These are phyloP conservation scores for Aegypius monachus DNA, from an alignment of 2,113 vertebrate species.

Conservation along the genomic window DNA sequence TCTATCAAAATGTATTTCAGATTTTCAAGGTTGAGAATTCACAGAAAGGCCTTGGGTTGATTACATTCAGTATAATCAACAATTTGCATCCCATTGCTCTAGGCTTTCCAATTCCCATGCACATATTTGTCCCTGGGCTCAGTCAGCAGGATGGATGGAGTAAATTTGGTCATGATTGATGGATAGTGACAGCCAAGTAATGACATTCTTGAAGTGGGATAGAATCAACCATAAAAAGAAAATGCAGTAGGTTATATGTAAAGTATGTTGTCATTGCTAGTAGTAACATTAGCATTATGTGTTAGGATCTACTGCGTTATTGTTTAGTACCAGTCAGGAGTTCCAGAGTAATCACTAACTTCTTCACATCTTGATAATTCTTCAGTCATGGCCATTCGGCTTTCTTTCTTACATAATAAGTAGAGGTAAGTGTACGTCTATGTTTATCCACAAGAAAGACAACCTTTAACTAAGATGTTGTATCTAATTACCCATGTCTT, in stretches of 20 bases:
- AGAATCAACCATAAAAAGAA: neutral
- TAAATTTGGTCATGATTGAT: neutral
- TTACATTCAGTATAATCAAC: neutral
- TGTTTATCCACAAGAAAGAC: neutral
- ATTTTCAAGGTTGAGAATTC: neutral
- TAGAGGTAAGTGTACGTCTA: accelerated
- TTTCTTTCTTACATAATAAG: neutral
- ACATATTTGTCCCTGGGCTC: neutral
- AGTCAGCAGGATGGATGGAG: neutral
- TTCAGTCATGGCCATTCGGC: neutral
- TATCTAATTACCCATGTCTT: neutral
- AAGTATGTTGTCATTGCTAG: neutral
- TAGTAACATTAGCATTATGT: neutral
- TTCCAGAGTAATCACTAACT: neutral
- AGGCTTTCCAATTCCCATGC: neutral
- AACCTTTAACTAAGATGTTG: neutral
- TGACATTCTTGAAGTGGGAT: neutral
- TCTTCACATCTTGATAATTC: neutral
- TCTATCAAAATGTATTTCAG: neutral
- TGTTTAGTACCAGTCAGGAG: neutral
- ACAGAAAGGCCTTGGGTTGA: neutral
- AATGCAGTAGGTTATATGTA: neutral
- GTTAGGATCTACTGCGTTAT: neutral
- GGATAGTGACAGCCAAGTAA: neutral
- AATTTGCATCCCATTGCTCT: neutral